These are phyloP conservation scores for Nineta flava DNA, from an alignment of 2,888 invertebrate genomes.

Conservation along the genomic window DNA sequence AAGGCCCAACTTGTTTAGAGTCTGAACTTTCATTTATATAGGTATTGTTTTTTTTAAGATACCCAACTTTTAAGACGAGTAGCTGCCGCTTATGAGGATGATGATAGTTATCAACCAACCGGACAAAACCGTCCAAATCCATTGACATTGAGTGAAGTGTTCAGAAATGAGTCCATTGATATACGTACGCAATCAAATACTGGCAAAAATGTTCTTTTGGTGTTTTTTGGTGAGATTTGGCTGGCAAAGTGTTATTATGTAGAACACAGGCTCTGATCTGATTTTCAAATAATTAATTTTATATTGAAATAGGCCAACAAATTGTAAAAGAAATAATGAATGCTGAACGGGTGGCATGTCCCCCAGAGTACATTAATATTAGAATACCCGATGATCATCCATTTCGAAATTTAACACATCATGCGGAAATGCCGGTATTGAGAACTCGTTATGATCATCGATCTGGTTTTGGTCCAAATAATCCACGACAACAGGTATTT, in stretches of 20 bases:
- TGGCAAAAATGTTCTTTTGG: slow-evolving; percentile 37
- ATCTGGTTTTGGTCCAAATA: slow-evolving; percentile 38
- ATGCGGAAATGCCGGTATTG: slow-evolving; percentile 32
- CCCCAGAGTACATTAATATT: slow-evolving; percentile 42
- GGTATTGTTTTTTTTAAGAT: too few species aligned
- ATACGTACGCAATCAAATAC: slow-evolving; percentile 26
- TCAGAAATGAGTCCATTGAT: slow-evolving; percentile 28
- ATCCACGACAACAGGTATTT: slow-evolving; percentile 40
- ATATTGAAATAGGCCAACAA: slow-evolving; percentile 36
- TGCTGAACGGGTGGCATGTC: slow-evolving; percentile 40
- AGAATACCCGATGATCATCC: slow-evolving; percentile 29
- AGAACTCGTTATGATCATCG: slow-evolving; percentile 35
- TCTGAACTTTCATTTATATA: too few species aligned
- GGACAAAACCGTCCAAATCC: slow-evolving; percentile 35
- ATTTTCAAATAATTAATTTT: neutral
- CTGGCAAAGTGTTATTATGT: slow-evolving; percentile 2
- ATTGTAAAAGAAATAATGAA: slow-evolving; percentile 45
- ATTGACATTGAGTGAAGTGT: slow-evolving; percentile 29
- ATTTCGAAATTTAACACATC: slow-evolving; percentile 17
- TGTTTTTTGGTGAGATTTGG: slow-evolving; percentile 40
- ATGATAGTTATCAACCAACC: slow-evolving; percentile 34
- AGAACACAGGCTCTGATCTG: neutral
- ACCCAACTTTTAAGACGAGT: slow-evolving; percentile 33
- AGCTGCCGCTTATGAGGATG: slow-evolving; percentile 38
- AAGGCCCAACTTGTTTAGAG: too few species aligned